These are phyloP conservation scores for Spinus olivaceus DNA, from an alignment of 2,797 vertebrate species.

Conservation along the genomic window DNA sequence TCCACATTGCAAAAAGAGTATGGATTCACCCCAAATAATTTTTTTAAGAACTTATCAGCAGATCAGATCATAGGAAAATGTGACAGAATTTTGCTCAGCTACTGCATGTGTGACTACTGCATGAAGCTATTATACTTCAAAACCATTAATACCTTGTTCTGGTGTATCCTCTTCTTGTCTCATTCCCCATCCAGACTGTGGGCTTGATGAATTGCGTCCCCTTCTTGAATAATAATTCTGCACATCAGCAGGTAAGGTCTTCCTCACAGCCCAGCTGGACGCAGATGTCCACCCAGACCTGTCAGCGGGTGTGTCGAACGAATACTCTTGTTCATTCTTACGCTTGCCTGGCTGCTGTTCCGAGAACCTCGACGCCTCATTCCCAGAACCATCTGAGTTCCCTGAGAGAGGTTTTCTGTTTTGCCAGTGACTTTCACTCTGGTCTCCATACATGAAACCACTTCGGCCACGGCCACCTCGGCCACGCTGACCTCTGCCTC, in stretches of 20 bases:
- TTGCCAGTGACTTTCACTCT: slow-evolving; percentile 85
- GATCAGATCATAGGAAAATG: neutral
- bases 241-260: slow-evolving; percentile 94
- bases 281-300: slow-evolving; percentile 97
- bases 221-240: slow-evolving; percentile 96
- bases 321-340: slow-evolving; percentile 82
- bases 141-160: slow-evolving; percentile 74
- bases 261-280: slow-evolving; percentile 95
- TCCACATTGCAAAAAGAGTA: neutral
- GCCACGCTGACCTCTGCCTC: slow-evolving; percentile 78
- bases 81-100: neutral
- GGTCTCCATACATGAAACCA: slow-evolving; percentile 79
- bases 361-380: slow-evolving; percentile 84
- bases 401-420: slow-evolving; percentile 88
- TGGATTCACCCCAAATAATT: neutral
- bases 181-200: slow-evolving; percentile 82
- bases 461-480: slow-evolving; percentile 76
- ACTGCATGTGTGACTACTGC: neutral
- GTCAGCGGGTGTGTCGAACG: slow-evolving; percentile 82
- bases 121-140: neutral
- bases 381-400: slow-evolving; percentile 83
- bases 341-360: slow-evolving; percentile 85
- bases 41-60: neutral
- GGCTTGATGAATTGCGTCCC: slow-evolving; percentile 78
- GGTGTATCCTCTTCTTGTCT: slow-evolving; percentile 84